These are phyloP conservation scores for Gerris lacustris DNA, from an alignment of 2,888 invertebrate genomes.

Conservation along the genomic window DNA sequence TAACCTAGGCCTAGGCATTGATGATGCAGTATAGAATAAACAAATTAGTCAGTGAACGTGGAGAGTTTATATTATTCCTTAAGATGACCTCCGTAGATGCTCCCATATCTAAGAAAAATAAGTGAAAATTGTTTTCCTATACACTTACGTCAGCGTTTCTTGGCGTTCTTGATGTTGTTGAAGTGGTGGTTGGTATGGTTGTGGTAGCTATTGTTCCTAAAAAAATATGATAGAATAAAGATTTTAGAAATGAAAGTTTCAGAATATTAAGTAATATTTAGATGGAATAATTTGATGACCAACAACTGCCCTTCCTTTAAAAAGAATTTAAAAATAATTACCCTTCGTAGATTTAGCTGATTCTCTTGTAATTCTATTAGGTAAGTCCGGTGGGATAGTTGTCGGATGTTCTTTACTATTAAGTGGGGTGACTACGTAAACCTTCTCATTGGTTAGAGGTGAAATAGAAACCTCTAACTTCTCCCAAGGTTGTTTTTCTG, in stretches of 20 bases:
- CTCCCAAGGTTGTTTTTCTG: constrained; percentile 48
- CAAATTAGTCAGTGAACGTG: too few relatives aligned
- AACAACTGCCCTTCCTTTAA: neutral
- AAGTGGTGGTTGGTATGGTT: neutral
- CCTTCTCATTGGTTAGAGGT: constrained; percentile 63
- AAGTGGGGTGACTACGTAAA: constrained; percentile 71
- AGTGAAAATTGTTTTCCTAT: too few relatives aligned
- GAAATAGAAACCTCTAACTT: constrained; percentile 57
- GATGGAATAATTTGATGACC: too few relatives aligned
- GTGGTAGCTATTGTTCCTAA: neutral
- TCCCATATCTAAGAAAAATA: too few relatives aligned
- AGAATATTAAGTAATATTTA: too few relatives aligned
- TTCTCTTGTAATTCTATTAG: constrained; percentile 1
- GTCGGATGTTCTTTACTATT: constrained; percentile 28
- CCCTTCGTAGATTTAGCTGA: neutral
- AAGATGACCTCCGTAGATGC: too few relatives aligned
- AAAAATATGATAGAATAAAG: neutral
- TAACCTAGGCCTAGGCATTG: too few relatives aligned
- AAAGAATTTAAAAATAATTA: neutral
- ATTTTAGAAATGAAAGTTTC: neutral
- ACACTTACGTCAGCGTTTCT: neutral
- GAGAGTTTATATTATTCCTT: too few relatives aligned
- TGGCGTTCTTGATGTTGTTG: neutral
- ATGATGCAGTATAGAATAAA: too few relatives aligned
- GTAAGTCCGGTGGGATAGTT: constrained; percentile 33